Evolutionary conservation across 2,797 vertebrate genomes (phyloP).

Genomic region (Pantherophis alleghaniensis): DNA sequence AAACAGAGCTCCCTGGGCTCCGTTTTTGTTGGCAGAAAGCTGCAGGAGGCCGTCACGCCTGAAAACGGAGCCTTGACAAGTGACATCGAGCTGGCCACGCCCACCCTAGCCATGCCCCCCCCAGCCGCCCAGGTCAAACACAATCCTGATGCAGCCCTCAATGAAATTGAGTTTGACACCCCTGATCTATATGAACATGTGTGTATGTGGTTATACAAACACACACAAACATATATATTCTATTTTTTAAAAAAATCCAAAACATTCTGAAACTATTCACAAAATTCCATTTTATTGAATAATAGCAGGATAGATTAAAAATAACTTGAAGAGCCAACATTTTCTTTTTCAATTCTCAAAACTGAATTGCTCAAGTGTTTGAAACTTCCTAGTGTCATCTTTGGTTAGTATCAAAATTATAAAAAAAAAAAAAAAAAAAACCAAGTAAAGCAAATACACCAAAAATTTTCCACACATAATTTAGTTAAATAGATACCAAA

Average conservation of each 20-base stretch:
- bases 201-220: background rate
- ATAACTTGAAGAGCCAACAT: background rate
- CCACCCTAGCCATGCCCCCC: too few species aligned
- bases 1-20: too few species aligned
- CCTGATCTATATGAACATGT: background rate
- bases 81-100: too few species aligned
- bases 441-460: background rate
- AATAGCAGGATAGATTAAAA: background rate
- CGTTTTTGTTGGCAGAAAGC: too few species aligned
- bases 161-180: too few species aligned
- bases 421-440: too few species aligned
- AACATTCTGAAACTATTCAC: background rate
- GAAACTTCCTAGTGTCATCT: background rate
- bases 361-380: background rate
- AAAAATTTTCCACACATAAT: slow-evolving; percentile 24
- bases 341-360: background rate
- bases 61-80: too few species aligned
- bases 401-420: background rate
- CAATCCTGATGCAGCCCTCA: too few species aligned
- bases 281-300: background rate
- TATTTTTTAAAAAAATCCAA: background rate
- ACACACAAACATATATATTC: background rate
- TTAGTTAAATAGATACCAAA: slow-evolving; percentile 32
- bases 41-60: too few species aligned
- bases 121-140: too few species aligned